A percentile compares a stretch with the other conserved stretches of the same genome.
phyloP scores from a whole-genome alignment of 2,888 invertebrate genomes.

The Terebella lapidaria region DNA sequence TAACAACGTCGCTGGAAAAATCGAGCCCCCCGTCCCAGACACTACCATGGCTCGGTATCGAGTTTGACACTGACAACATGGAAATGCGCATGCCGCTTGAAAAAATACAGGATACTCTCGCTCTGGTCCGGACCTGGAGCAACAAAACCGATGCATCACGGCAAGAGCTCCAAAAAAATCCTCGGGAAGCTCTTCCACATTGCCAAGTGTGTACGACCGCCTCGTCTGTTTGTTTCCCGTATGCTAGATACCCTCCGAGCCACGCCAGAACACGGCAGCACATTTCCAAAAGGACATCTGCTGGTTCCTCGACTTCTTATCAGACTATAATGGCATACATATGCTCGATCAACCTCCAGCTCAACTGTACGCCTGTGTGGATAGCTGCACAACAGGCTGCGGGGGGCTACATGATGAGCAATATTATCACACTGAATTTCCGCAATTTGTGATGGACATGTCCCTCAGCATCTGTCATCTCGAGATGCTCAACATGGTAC shows the following conservation, averaged over 20 bases:
- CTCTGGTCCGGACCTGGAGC: neutral
- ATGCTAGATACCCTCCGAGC: constrained; percentile 1
- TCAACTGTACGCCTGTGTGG: neutral
- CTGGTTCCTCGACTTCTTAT: neutral
- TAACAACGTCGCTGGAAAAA: neutral
- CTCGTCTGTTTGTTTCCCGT: neutral
- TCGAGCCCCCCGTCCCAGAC: neutral
- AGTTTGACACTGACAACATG: neutral
- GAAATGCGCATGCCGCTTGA: neutral
- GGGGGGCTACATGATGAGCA: neutral
- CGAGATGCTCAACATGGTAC: constrained; percentile 1
- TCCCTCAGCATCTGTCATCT: neutral
- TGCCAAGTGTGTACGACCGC: neutral
- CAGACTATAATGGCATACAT: neutral
- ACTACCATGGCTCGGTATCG: neutral
- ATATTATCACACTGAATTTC: neutral
- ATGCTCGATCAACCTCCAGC: neutral
- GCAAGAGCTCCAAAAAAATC: neutral
- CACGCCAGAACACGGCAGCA: neutral
- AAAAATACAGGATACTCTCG: neutral
- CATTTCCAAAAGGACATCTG: neutral
- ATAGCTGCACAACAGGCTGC: neutral
- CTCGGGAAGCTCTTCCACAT: neutral
- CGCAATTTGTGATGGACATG: neutral
- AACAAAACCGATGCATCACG: neutral